Conservation (phyloP, 2,797 vertebrate genomes). For the Hypotaenidia okinawae region DNA sequence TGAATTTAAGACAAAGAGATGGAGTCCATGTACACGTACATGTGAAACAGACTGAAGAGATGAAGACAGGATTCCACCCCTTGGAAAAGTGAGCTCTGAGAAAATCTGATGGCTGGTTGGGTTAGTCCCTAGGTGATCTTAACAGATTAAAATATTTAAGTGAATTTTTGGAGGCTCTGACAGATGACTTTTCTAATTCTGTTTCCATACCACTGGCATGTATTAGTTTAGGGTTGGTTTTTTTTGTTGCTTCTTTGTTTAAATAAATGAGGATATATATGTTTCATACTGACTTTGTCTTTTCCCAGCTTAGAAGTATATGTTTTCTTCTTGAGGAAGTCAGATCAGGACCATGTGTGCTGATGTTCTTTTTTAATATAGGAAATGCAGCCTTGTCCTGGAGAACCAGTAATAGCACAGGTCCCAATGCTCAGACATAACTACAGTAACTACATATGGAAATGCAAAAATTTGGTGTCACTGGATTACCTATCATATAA, state of each 20-base stretch:
- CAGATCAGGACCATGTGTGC: accelerated
- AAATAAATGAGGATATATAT: not conserved
- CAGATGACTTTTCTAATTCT: accelerated
- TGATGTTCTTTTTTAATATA: accelerated
- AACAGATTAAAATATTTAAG: not conserved
- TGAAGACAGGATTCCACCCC: not conserved
- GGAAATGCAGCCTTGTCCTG: not conserved
- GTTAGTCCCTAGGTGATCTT: not conserved
- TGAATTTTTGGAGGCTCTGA: not conserved
- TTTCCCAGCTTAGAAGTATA: not conserved
- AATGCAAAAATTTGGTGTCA: not conserved
- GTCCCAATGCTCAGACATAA: not conserved
- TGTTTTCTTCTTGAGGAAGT: not conserved
- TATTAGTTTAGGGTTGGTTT: not conserved
- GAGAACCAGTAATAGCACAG: not conserved
- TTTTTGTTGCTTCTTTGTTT: no score
- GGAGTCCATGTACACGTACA: accelerated
- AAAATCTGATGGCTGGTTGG: not conserved
- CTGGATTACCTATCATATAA: not conserved
- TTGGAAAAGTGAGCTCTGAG: not conserved
- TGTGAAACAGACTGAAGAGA: accelerated
- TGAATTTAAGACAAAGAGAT: not conserved
- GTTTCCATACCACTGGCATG: not conserved
- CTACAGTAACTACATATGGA: not conserved
- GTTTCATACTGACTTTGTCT: not conserved